Conservation (phyloP, 2,888 invertebrate genomes). For the Melanostoma mellinum region DNA sequence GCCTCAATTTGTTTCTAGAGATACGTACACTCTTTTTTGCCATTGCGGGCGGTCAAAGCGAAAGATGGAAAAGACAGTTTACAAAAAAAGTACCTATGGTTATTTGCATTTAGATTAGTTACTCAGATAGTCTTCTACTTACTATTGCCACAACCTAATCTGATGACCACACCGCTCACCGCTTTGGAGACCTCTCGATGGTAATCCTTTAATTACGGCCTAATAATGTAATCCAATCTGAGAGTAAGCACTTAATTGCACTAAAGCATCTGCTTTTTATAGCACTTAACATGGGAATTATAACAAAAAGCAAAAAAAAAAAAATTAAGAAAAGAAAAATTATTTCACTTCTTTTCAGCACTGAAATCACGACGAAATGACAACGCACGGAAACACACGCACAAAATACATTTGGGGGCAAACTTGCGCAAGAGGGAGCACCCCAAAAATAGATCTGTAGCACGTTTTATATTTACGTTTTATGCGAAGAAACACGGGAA, state of each 20-base stretch:
- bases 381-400: slow-evolving; percentile 10
- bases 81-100: slow-evolving; percentile 13
- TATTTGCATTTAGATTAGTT: slow-evolving; percentile 68
- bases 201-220: slow-evolving; percentile 65
- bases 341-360: slow-evolving; percentile 40
- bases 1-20: slow-evolving; percentile 67
- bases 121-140: slow-evolving; percentile 36
- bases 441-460: slow-evolving; percentile 64
- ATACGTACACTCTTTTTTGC: slow-evolving; percentile 10
- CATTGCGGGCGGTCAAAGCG: slow-evolving; percentile 15
- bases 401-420: slow-evolving; percentile 20
- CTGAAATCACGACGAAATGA: slow-evolving; percentile 26
- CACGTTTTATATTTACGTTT: slow-evolving; percentile 46
- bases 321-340: too few relatives aligned
- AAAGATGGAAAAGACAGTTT: slow-evolving; percentile 3
- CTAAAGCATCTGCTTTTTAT: slow-evolving; percentile 16
- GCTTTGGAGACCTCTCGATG: background rate
- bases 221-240: slow-evolving; percentile 56
- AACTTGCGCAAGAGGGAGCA: slow-evolving; percentile 36
- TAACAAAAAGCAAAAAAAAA: too few relatives aligned
- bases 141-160: slow-evolving; percentile 38
- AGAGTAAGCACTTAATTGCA: slow-evolving; percentile 42
- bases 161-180: slow-evolving; percentile 30
- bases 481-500: slow-evolving; percentile 20
- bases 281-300: slow-evolving; percentile 21